These are phyloP conservation scores for Tapirus indicus DNA, from an alignment of 2,797 vertebrate species.

Conservation along the genomic window DNA sequence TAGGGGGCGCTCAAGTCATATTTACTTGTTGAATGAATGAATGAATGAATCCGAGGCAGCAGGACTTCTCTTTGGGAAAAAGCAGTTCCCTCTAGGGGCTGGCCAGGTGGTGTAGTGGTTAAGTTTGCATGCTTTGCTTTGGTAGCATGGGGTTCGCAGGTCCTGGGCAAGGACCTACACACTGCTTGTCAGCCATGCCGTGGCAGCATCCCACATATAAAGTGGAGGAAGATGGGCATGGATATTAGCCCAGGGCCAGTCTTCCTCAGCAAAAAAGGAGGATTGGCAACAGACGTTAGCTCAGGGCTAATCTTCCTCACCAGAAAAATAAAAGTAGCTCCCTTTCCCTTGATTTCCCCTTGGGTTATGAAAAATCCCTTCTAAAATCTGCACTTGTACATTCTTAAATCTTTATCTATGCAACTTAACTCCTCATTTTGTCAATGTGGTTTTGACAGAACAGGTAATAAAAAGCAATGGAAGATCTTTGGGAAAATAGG, in stretches of 20 bases:
- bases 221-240: too few relatives aligned
- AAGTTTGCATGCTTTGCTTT: too few relatives aligned
- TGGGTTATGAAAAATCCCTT: background rate
- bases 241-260: too few relatives aligned
- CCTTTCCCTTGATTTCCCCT: background rate
- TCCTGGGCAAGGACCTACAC: too few relatives aligned
- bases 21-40: background rate
- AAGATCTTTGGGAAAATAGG: constrained; percentile 34
- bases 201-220: too few relatives aligned
- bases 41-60: background rate
- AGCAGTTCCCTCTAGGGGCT: background rate
- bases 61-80: background rate
- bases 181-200: too few relatives aligned
- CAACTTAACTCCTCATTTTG: constrained; percentile 1
- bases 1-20: rapidly evolving
- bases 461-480: constrained; percentile 49
- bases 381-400: background rate
- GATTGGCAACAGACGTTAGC: too few relatives aligned
- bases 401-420: background rate
- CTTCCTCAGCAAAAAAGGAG: too few relatives aligned
- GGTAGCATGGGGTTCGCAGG: too few relatives aligned
- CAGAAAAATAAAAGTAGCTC: background rate
- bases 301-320: too few relatives aligned
- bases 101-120: too few relatives aligned
- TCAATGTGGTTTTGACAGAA: constrained; percentile 27